A percentile compares a stretch with the other conserved stretches of the same genome.
Evolutionary conservation across 2,888 invertebrate genomes (phyloP).

Genomic region (Loripinus fragilis): DNA sequence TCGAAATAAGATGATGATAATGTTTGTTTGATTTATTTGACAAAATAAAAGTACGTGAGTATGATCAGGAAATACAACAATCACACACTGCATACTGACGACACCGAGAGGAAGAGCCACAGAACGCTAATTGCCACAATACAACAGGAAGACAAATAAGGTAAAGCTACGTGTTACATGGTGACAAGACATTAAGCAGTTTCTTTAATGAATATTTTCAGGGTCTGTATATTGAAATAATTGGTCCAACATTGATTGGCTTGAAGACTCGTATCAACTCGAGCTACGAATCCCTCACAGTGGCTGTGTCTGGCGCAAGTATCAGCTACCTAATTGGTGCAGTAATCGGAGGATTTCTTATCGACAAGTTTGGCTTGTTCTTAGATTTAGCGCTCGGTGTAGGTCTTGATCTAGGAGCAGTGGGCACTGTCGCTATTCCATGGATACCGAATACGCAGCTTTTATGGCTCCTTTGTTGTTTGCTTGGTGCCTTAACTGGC

Average conservation of each 20-base stretch:
- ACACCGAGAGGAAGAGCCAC: no score
- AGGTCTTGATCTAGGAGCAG: constrained; percentile 34
- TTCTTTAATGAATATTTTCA: neutral
- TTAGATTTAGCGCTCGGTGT: constrained; percentile 52
- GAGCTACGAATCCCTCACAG: constrained; percentile 68
- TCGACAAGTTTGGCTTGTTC: constrained; percentile 9
- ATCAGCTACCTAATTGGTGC: constrained; percentile 56
- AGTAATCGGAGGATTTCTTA: no score
- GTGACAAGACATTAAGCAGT: no score
- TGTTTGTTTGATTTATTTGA: no score
- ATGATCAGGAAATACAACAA: no score
- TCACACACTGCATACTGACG: no score
- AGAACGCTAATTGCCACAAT: no score
- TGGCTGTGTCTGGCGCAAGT: constrained; percentile 64
- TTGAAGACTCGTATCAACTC: constrained; percentile 58
- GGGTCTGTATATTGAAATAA: constrained; percentile 65
- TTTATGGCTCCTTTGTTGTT: constrained; percentile 38
- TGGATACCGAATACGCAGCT: constrained; percentile 28
- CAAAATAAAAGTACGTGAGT: no score
- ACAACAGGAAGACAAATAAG: no score
- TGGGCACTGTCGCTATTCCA: constrained; percentile 38
- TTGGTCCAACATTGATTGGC: constrained; percentile 69
- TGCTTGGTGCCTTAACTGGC: constrained; percentile 57
- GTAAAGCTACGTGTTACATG: no score
- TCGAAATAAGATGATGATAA: no score